These are phyloP conservation scores for Synanthedon vespiformis DNA, from an alignment of 2,888 invertebrate species.

Conservation along the genomic window DNA sequence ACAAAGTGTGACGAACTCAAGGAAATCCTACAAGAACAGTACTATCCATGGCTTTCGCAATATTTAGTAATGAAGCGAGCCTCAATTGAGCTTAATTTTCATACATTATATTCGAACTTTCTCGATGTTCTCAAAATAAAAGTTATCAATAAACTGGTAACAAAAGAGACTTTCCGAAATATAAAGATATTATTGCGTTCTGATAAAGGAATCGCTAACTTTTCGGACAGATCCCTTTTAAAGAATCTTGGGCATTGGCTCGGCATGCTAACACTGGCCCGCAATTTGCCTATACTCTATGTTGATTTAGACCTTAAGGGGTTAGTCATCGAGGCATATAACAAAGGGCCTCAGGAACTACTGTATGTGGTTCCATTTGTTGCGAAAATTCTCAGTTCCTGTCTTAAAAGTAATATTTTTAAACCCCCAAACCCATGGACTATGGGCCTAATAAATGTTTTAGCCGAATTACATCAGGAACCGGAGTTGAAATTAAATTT, in stretches of 20 bases:
- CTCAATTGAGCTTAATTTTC: constrained; percentile 98
- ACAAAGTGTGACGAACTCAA: constrained; percentile 95
- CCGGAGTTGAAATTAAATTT: constrained; percentile 96
- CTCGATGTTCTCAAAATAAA: constrained; percentile 89
- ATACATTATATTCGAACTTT: constrained; percentile 95
- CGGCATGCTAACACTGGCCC: constrained; percentile 95
- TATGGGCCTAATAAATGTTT: constrained; percentile 94
- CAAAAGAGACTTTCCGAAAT: constrained; percentile 95
- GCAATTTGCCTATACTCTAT: constrained; percentile 92
- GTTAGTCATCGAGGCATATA: constrained; percentile 94
- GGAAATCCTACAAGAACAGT: constrained; percentile 92
- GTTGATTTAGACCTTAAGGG: constrained; percentile 95
- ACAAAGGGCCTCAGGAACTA: constrained; percentile 97
- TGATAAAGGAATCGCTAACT: constrained; percentile 98
- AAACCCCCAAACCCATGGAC: constrained; percentile 99
- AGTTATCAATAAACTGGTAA: constrained; percentile 88
- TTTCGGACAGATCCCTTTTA: constrained; percentile 94
- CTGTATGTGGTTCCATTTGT: constrained; percentile 99
- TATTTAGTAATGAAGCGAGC: constrained; percentile 99
- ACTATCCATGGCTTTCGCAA: constrained; percentile 95
- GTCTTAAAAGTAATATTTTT: constrained; percentile 94
- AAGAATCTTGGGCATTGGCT: constrained; percentile 99
- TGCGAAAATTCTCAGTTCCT: constrained; percentile 97
- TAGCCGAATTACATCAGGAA: constrained; percentile 97
- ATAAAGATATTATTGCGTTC: constrained; percentile 93